Base-by-base conservation (phyloP, 2,797 vertebrate species). In the Gastrophryne carolinensis region DNA sequence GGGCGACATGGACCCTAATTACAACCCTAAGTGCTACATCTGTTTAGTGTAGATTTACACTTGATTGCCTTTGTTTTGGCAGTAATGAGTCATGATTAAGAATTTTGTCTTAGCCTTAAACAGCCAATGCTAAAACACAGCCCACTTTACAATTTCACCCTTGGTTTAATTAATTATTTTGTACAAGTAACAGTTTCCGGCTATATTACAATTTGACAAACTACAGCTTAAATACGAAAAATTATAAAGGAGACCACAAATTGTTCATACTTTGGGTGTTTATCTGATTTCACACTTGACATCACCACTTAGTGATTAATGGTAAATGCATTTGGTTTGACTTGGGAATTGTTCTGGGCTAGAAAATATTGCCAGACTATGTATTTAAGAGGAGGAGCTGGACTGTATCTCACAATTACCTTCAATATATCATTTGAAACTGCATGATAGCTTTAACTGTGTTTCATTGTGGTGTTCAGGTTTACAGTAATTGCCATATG, bases 221-320 rank as follows among this genome's bases (percentile, higher is more conserved):
- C 13, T 74, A 27, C 39, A 65, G 57, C 11, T 52, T 44, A 57
- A 66, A 66, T 34, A 72, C 47, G 39, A 19, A 53, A 63, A 19
- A 32, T 35, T 27, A 39, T 15, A 21, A 26, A 58, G 29, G 15
- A 49, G 15, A 21, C 63, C 58, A 53, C 72, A 52, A 67, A 64
- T 9, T 53, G 7, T 29, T 74, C 39, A 74, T 74, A 66, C 58
- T 74, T 66, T 57, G 39, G 61, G 49, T 12, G 23, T 41, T 58
- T 49, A 29, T 67, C 30, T 49, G 63, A 58, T 67, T 65, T 75
- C 32, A 60, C 58, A 60, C 41, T 60, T 67, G 72, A 67, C 53
- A 58, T 17, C 3, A 23, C 34, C 24, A 21, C 54, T 27, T 32
- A 27, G n/a, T 75, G 54, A 67, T 75, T 35, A 54, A 75, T 75